phyloP scores from a whole-genome alignment of 2,797 vertebrate genomes.

The Myotis findleyi region DNA sequence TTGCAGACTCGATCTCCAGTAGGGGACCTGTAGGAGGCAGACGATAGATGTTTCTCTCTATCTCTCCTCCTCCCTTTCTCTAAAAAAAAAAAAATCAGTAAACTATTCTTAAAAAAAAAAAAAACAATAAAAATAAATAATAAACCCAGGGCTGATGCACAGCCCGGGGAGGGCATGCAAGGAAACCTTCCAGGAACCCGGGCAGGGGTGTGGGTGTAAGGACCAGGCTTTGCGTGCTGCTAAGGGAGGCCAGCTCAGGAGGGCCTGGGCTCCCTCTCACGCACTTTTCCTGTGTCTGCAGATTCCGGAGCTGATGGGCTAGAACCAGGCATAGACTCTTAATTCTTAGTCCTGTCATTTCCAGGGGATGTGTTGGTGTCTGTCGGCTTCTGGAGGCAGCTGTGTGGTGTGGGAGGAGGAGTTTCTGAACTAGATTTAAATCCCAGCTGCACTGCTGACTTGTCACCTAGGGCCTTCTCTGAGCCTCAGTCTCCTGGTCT shows the following conservation, averaged over 20 bases:
- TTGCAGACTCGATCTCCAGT: not conserved
- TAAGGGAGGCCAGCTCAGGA: not conserved
- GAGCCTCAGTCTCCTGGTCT: not conserved
- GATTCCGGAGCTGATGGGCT: not conserved
- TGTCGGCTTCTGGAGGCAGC: not conserved
- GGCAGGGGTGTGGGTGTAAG: not conserved
- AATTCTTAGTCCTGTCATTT: not conserved
- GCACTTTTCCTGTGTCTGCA: not conserved
- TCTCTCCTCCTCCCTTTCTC: not conserved
- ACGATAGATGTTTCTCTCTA: not conserved
- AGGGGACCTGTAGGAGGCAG: not conserved
- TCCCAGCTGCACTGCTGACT: not conserved
- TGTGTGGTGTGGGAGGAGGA: not conserved
- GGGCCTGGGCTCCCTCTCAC: not conserved
- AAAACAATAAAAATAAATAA: no score
- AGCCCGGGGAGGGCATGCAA: rapidly evolving
- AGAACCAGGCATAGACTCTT: not conserved
- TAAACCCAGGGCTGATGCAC: not conserved
- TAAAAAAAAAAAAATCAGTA: not conserved
- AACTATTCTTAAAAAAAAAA: not conserved
- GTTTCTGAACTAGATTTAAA: not conserved
- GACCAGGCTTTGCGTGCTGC: not conserved
- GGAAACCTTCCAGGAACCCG: not conserved
- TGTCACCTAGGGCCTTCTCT: not conserved
- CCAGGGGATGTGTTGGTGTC: not conserved